Conservation (phyloP, 2,113 vertebrate genomes). For the Gymnorhina tibicen region DNA sequence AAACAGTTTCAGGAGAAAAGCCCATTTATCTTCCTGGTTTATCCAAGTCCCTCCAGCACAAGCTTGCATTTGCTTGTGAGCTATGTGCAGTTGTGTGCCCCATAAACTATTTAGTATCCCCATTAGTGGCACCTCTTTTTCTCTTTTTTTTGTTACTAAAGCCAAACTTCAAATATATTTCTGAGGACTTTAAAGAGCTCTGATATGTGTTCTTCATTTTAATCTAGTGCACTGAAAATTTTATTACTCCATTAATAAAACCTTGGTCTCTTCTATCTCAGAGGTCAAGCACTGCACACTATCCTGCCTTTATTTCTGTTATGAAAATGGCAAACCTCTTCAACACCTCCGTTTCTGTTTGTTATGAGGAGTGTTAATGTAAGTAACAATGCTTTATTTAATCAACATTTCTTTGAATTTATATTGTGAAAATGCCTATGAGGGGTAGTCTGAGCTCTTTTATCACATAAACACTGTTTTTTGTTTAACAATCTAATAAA, state of each 20-base stretch:
- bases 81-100: neutral
- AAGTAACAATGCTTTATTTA: neutral
- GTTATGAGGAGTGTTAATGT: neutral
- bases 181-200: neutral
- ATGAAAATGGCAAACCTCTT: neutral
- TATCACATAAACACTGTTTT: neutral
- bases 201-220: neutral
- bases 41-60: neutral
- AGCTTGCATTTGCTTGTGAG: neutral
- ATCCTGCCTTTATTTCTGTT: neutral
- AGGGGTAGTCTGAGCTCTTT: neutral
- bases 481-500: neutral
- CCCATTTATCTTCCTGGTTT: neutral
- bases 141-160: neutral
- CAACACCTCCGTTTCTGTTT: neutral
- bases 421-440: neutral
- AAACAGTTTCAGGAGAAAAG: neutral
- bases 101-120: neutral
- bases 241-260: neutral
- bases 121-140: neutral
- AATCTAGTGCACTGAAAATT: neutral
- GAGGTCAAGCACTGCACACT: neutral
- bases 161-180: neutral
- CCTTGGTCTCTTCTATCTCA: neutral
- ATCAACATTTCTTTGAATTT: neutral